A percentile compares a stretch with the other conserved stretches of the same genome.
phyloP scores from a whole-genome alignment of 1,140 invertebrate genomes.

The Delia radicum region DNA sequence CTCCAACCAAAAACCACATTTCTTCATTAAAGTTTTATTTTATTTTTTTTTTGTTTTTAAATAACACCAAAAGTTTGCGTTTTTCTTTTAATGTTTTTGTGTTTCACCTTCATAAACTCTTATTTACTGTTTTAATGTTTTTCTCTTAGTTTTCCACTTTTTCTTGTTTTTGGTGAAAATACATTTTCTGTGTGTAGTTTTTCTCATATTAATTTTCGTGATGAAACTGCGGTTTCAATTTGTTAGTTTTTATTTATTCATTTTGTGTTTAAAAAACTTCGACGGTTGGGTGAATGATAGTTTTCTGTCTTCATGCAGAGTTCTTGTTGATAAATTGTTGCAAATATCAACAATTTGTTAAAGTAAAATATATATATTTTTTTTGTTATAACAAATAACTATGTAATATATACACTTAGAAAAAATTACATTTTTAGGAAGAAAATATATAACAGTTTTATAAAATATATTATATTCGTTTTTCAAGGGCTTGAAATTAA shows the following conservation, averaged over 20 bases:
- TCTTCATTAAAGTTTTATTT: conserved; percentile 14
- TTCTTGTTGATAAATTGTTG: conserved; percentile 21
- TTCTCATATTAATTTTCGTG: conserved; percentile 4
- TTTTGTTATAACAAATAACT: not conserved
- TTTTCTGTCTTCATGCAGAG: conserved; percentile 5
- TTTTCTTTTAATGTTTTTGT: not conserved
- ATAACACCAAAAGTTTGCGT: too few relatives aligned
- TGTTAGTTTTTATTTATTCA: not conserved
- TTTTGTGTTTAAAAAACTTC: not conserved
- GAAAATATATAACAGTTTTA: too few relatives aligned
- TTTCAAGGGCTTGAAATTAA: too few relatives aligned
- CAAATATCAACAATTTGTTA: not conserved
- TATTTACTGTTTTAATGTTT: not conserved
- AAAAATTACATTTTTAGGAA: too few relatives aligned
- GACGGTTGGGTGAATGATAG: conserved; percentile 13
- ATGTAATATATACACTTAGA: too few relatives aligned
- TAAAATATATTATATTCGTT: too few relatives aligned
- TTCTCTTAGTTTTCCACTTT: not conserved
- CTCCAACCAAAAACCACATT: conserved; percentile 7
- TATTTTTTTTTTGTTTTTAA: not conserved
- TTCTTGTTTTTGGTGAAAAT: not conserved
- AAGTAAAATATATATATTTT: conserved; percentile 4
- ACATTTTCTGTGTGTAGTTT: not conserved
- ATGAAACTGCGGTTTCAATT: conserved; percentile 18
- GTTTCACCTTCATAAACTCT: not conserved